Conservation (phyloP, 2,888 invertebrate genomes). For the Ochlodes sylvanus region DNA sequence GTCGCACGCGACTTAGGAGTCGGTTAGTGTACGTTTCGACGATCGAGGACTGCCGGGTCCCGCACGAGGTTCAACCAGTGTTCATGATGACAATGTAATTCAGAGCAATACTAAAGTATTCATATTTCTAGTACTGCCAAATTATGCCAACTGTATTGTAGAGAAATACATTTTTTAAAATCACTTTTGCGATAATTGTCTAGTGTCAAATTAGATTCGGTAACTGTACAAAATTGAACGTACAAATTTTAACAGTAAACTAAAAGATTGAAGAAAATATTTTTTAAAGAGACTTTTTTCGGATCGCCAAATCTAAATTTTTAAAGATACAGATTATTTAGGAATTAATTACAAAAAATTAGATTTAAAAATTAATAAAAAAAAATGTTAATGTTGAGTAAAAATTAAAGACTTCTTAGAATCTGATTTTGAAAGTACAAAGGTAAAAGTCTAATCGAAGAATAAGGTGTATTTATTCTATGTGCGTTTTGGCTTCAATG, state of each 20-base stretch:
- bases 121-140: constrained; percentile 84
- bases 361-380: constrained; percentile 50
- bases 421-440: constrained; percentile 85
- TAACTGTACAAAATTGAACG: constrained; percentile 83
- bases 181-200: constrained; percentile 79
- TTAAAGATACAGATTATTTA: constrained; percentile 81
- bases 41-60: constrained; percentile 65
- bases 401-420: constrained; percentile 84
- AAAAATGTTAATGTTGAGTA: constrained; percentile 79
- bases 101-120: constrained; percentile 85
- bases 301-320: constrained; percentile 84
- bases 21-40: constrained; percentile 73
- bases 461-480: constrained; percentile 77
- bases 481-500: constrained; percentile 80
- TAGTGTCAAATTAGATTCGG: constrained; percentile 85
- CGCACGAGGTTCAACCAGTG: constrained; percentile 68
- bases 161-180: constrained; percentile 72
- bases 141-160: constrained; percentile 83
- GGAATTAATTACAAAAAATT: constrained; percentile 71
- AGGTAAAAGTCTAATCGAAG: constrained; percentile 78
- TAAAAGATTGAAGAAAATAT: constrained; percentile 79
- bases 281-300: constrained; percentile 84
- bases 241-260: constrained; percentile 84
- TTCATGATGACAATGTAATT: constrained; percentile 83
- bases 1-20: constrained; percentile 67